Evolutionary conservation across 1,140 invertebrate species (phyloP).

Genomic region (Papilio helenus): DNA sequence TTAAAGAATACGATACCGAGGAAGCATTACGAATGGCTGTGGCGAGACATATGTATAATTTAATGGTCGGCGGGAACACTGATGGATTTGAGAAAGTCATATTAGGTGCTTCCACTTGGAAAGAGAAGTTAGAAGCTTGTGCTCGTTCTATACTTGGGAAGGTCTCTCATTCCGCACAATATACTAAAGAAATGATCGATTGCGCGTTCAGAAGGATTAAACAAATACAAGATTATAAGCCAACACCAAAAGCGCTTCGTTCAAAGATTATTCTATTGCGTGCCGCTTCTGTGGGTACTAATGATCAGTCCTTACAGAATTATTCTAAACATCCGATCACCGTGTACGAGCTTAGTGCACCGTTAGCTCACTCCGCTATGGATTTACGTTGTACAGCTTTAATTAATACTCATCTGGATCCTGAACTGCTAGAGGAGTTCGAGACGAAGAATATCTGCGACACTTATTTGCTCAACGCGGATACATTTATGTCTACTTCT

Average conservation of each 20-base stretch:
- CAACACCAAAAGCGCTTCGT: constrained; percentile 44
- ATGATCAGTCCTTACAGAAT: constrained; percentile 39
- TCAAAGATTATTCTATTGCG: constrained; percentile 54
- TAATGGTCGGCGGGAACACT: constrained; percentile 46
- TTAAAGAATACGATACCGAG: constrained; percentile 49
- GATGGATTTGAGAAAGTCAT: constrained; percentile 42
- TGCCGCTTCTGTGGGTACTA: background rate
- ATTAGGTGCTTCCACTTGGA: constrained; percentile 46
- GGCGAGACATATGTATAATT: constrained; percentile 51
- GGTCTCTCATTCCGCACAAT: constrained; percentile 62
- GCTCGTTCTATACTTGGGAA: constrained; percentile 52
- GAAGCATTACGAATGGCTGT: constrained; percentile 56
- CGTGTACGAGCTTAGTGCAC: constrained; percentile 53
- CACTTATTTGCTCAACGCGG: constrained; percentile 54
- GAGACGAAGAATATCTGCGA: constrained; percentile 62
- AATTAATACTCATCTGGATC: constrained; percentile 58
- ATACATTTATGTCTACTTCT: constrained; percentile 50
- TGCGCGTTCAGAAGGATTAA: constrained; percentile 51
- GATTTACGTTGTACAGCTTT: constrained; percentile 60
- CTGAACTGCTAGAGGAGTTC: constrained; percentile 51
- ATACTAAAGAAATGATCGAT: constrained; percentile 54
- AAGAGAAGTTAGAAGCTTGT: constrained; percentile 52
- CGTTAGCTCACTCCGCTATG: constrained; percentile 48
- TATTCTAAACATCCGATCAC: constrained; percentile 47
- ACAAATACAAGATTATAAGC: constrained; percentile 43